Evolutionary conservation across 2,888 invertebrate genomes (phyloP), one percentile per base, ranked within the genome.

Genomic region (Caenorhabditis sp.): DNA sequence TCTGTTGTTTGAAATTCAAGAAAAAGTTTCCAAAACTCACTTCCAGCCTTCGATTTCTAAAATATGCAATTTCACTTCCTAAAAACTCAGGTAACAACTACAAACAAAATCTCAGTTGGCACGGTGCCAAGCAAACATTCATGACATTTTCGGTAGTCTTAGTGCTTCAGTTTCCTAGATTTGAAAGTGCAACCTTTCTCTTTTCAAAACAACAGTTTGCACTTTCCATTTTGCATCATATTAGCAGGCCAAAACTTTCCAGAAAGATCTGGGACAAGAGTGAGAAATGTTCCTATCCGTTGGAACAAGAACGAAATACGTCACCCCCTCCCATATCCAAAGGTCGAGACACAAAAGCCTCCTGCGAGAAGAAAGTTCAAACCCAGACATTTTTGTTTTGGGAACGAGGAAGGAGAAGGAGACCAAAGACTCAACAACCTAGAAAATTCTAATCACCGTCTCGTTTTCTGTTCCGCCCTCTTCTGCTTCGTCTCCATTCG

Each of bases 361-460:
- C n/a, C 19, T 49, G 16, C n/a, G 16, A 47, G 47, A n/a, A 47
- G 16, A 8, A 14, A 19, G n/a, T 49, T 49, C 49, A 10, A 49
- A 49, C 61, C 61, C 12, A 61, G 61, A 61, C 47, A n/a, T 16
- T 63, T 63, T 44, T 63, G 63, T 63, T 44, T 63, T 44, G 44
- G 16, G 44, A 22, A 49, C 49, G 19, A 14, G 24, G 10, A 14
- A n/a, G 26, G 41, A 31, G 6, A 59, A 35, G 31, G 1, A 61
- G 19, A 3, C 38, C n/a, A 35, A 54, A 61, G 61, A 22, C 61
- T 63, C 63, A 44, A 63, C 44, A 63, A 63, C 63, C 63, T 63
- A 63, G 66, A 66, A 66, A 66, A 54, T 54, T 68, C 68, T 54
- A 54, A 68, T 68, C 68, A 54, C 26, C 68, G 35, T 54, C 26